These are phyloP conservation scores for Meleagris gallopavo DNA, from an alignment of 2,113 vertebrate species.

Conservation along the genomic window DNA sequence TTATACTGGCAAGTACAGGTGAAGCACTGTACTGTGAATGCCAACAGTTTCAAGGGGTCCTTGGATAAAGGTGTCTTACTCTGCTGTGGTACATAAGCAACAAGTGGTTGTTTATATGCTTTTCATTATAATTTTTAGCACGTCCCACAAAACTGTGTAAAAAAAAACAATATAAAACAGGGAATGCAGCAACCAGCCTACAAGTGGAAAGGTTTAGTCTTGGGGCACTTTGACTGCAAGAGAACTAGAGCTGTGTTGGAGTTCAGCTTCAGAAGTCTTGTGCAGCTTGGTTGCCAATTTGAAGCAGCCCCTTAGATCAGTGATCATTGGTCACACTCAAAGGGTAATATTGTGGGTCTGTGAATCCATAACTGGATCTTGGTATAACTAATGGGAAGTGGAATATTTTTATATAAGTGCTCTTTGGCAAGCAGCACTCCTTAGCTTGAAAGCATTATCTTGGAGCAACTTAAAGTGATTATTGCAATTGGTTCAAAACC, in stretches of 20 bases:
- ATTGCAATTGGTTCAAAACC: not conserved
- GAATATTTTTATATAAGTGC: not conserved
- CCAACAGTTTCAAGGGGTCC: not conserved
- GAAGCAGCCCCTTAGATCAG: not conserved
- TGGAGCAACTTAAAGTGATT: not conserved
- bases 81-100: not conserved
- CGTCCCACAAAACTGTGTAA: not conserved
- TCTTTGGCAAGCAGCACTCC: not conserved
- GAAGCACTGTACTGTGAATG: fast-evolving
- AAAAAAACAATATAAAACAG: not conserved
- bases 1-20: not conserved
- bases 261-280: not conserved
- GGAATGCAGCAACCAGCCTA: not conserved
- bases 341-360: not conserved
- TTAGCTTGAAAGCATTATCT: not conserved
- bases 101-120: not conserved
- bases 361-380: not conserved
- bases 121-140: not conserved
- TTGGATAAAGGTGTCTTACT: not conserved
- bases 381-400: not conserved
- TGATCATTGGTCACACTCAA: fast-evolving
- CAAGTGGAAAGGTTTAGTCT: not conserved
- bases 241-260: not conserved
- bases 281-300: not conserved
- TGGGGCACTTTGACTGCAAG: not conserved